Base-by-base conservation (phyloP, 2,113 vertebrate species). In the Eretmochelys imbricata region DNA sequence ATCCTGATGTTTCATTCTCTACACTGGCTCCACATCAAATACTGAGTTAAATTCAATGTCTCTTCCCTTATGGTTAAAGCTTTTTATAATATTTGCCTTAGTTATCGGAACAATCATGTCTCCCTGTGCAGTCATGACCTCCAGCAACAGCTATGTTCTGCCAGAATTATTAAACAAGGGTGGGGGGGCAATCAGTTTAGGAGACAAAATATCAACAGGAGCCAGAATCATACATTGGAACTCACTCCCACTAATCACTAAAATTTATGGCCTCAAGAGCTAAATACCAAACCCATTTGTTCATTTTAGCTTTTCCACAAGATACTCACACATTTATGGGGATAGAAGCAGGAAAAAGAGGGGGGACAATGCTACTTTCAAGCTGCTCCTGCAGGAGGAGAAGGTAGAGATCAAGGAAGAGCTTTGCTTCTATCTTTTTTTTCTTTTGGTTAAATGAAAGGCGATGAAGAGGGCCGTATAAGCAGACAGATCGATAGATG, bases 181-280 rank as follows among this genome's bases (percentile, higher is more conserved):
- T 20, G 9, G 24, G 9, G 11, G 38, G 12, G 5, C 3, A 24
- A 42, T 46, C n/a, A 62, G 6, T 9, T 14, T 20, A 19, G 53
- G 81, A 95, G 46, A 82, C 11, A 93, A 94, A 88, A 84, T 24
- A 78, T 27, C 75, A 8, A 27, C 38, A 46, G 46, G 2, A 89
- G 2, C 6, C 75, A 53, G 31, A 65, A 48, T 78, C 85, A 53
- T 20, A 59, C 10, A 3, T 14, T 4, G 25, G 20, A 85, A 89
- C 80, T 91, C 78, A 69, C 8, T 80, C 27, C 35, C 89, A 10
- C 2, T 38, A 80, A 20, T 35, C 85, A 10, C 2, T 38, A 75
- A 10, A 62, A 1, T 48, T n/a, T 49, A 85, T 8, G 65, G 31
- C 11, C 27, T 49, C 16, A 80, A 88, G 85, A 46, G 7, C 81